Evolutionary conservation across 2,113 vertebrate species (phyloP).

Genomic region (Pseudolaguvia tuberculata): DNA sequence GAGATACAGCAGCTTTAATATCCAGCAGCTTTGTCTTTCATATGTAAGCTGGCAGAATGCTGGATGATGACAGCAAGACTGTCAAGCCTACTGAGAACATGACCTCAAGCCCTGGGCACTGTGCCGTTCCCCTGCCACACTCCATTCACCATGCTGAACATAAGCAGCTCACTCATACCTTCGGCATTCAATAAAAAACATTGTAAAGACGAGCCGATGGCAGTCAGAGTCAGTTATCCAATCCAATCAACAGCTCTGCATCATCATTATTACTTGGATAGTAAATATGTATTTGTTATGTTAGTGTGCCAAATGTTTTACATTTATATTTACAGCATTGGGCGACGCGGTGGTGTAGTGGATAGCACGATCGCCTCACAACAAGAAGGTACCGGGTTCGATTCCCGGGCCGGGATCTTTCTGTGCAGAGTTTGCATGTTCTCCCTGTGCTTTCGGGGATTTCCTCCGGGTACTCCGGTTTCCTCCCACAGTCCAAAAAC

Average conservation of each 20-base stretch:
- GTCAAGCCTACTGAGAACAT: conserved; percentile 57
- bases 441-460: too few species aligned
- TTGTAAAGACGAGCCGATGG: not conserved
- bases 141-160: conserved; percentile 23
- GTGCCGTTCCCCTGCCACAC: not conserved
- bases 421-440: too few species aligned
- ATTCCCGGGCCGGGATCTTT: too few species aligned
- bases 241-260: not conserved
- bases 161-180: conserved; percentile 16
- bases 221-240: not conserved
- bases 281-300: not conserved
- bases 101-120: conserved; percentile 43
- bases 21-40: conserved; percentile 61
- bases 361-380: too few species aligned
- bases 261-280: not conserved
- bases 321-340: too few species aligned
- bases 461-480: too few species aligned
- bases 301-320: too few species aligned
- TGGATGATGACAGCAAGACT: conserved; percentile 66
- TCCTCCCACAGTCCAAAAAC: too few species aligned
- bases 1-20: conserved; percentile 68
- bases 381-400: too few species aligned
- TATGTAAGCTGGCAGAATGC: conserved; percentile 62
- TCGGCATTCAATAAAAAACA: not conserved
- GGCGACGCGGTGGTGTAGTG: too few species aligned